Percentiles rank a stretch among this genome's conserved stretches.
Evolutionary conservation across 92 coral and sea anemone species (phyloP).

Genomic region (Hydrozoanthus gracilis): DNA sequence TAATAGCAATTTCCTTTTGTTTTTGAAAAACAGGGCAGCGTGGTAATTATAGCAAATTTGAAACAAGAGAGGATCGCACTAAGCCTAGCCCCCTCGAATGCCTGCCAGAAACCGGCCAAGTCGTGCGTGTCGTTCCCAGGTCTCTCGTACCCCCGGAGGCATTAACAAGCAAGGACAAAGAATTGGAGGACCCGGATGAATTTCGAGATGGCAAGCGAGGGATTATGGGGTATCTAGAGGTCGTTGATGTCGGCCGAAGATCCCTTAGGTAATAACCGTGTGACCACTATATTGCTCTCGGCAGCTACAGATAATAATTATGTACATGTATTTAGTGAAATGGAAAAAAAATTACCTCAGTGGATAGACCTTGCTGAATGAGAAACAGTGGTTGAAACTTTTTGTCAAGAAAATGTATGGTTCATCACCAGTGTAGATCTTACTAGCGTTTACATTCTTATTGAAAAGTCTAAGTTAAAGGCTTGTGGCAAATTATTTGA

Average conservation of each 20-base stretch:
- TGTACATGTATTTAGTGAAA: too few relatives aligned
- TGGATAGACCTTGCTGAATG: too few relatives aligned
- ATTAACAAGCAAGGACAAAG: slow-evolving; percentile 43
- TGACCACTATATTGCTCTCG: too few relatives aligned
- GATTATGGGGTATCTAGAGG: slow-evolving; percentile 77
- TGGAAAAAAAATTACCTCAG: too few relatives aligned
- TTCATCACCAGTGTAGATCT: too few relatives aligned
- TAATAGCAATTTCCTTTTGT: neutral
- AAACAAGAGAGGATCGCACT: neutral
- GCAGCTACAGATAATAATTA: too few relatives aligned
- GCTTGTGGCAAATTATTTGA: too few relatives aligned
- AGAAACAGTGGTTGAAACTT: too few relatives aligned
- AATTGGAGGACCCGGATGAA: slow-evolving; percentile 48
- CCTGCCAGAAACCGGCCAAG: slow-evolving; percentile 86
- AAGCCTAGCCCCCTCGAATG: slow-evolving; percentile 74
- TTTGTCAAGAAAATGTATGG: too few relatives aligned
- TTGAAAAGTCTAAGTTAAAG: too few relatives aligned
- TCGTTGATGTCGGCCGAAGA: slow-evolving; percentile 83
- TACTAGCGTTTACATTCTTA: too few relatives aligned
- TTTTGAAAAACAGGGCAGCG: slow-evolving; percentile 7
- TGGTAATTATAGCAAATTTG: neutral
- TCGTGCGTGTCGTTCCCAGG: slow-evolving; percentile 83
- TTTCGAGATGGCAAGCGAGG: slow-evolving; percentile 49
- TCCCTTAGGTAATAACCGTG: slow-evolving; percentile 10
- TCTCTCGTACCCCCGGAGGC: slow-evolving; percentile 71